Percentiles rank a stretch among this genome's conserved stretches.
Evolutionary conservation across 1,140 invertebrate species (phyloP).

Genomic region (Euglossa dilemma): DNA sequence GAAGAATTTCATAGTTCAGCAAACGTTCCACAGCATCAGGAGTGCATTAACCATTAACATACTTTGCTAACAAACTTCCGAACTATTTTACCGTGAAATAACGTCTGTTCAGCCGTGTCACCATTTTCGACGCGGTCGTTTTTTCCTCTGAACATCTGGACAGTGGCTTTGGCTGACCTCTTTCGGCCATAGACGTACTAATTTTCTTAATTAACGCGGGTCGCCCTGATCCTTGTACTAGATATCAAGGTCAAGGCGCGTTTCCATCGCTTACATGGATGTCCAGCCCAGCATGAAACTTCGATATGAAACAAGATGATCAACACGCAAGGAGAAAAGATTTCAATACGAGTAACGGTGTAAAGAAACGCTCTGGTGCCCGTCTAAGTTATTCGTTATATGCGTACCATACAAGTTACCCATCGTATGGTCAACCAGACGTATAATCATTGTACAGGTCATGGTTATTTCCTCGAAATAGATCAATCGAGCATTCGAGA

Average conservation of each 20-base stretch:
- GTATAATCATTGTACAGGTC: slow-evolving; percentile 54
- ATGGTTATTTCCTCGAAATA: slow-evolving; percentile 53
- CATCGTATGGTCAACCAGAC: slow-evolving; percentile 45
- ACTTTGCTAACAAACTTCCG: slow-evolving; percentile 20
- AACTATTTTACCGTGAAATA: slow-evolving; percentile 16
- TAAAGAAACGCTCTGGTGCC: slow-evolving; percentile 76
- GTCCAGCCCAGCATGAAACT: slow-evolving; percentile 22
- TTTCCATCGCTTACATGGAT: background rate
- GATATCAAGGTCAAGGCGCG: background rate
- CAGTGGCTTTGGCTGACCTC: background rate
- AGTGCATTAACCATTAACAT: slow-evolving; percentile 22
- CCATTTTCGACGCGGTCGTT: background rate
- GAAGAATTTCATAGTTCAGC: slow-evolving; percentile 23
- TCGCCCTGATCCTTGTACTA: background rate
- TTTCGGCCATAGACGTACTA: too few species aligned
- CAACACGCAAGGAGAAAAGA: slow-evolving; percentile 49
- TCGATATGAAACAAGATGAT: slow-evolving; percentile 57
- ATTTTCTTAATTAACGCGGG: slow-evolving; percentile 14
- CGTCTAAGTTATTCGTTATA: slow-evolving; percentile 70
- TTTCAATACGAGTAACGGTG: slow-evolving; percentile 75
- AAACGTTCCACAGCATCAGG: background rate
- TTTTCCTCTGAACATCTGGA: background rate
- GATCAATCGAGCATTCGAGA: slow-evolving; percentile 6
- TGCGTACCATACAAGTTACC: slow-evolving; percentile 53
- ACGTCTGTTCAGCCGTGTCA: slow-evolving; percentile 11